Conservation (phyloP, 2,113 vertebrate genomes). For the pig (Sus scrofa) region DNA sequence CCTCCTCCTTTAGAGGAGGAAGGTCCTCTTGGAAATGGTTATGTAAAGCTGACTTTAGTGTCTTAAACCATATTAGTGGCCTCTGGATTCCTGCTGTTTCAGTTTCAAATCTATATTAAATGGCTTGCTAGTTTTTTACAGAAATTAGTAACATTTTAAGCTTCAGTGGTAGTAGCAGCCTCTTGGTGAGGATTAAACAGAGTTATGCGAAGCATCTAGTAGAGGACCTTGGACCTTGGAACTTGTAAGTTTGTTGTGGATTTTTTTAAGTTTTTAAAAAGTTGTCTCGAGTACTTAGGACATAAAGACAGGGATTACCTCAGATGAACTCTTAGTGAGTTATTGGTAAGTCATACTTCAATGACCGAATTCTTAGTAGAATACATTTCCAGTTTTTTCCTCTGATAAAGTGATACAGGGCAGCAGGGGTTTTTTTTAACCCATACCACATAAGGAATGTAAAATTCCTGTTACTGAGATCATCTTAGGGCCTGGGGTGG, state of each 20-base stretch:
- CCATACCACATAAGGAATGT: background rate
- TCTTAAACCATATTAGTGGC: background rate
- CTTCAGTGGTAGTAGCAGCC: background rate
- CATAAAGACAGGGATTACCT: background rate
- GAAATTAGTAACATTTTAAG: background rate
- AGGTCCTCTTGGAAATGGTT: background rate
- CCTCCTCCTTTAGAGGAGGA: background rate
- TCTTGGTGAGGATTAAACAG: background rate
- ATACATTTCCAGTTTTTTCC: background rate
- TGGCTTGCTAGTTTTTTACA: background rate
- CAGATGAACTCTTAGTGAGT: background rate
- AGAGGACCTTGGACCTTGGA: background rate
- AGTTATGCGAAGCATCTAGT: background rate
- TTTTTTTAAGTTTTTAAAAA: background rate
- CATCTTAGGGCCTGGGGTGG: background rate
- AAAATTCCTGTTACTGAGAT: background rate
- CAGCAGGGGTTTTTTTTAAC: background rate
- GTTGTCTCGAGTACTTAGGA: background rate
- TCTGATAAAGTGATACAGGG: background rate
- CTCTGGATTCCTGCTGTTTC: background rate
- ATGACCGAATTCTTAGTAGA: conserved; percentile 10
- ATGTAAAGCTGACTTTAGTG: background rate
- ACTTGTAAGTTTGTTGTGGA: background rate
- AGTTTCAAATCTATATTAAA: background rate
- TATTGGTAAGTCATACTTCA: background rate